Conservation (phyloP, 2,113 vertebrate genomes). For the Cyphomyrus plagiostoma region DNA sequence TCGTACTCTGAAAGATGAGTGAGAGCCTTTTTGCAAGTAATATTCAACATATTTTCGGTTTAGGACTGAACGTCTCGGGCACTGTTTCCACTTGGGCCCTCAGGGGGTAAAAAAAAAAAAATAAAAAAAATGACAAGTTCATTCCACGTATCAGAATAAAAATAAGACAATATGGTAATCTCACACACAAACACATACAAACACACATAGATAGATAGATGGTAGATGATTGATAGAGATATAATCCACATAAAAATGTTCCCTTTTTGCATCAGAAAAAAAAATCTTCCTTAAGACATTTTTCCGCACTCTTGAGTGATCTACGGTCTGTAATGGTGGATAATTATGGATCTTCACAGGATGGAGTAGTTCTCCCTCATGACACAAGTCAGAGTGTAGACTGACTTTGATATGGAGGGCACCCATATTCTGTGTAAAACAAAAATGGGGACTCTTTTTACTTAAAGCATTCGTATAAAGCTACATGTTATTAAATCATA, state of each 20-base stretch:
- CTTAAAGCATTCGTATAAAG: constrained; percentile 66
- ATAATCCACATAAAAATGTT: constrained; percentile 85
- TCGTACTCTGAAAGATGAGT: constrained; percentile 43
- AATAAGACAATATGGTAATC: constrained; percentile 58
- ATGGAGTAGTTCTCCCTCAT: constrained; percentile 57
- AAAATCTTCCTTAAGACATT: constrained; percentile 75
- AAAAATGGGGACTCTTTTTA: constrained; percentile 47
- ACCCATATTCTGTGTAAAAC: constrained; percentile 68
- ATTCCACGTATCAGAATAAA: constrained; percentile 72
- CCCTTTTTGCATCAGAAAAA: constrained; percentile 82
- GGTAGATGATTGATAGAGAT: constrained; percentile 36
- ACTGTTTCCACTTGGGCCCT: constrained; percentile 80
- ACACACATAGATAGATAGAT: constrained; percentile 40
- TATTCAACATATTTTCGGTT: constrained; percentile 61
- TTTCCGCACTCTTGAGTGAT: constrained; percentile 51
- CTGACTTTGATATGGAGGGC: constrained; percentile 74
- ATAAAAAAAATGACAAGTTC: constrained; percentile 58
- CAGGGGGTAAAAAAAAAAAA: constrained; percentile 63
- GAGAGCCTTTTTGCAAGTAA: constrained; percentile 17
- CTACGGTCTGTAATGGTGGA: constrained; percentile 52
- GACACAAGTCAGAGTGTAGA: constrained; percentile 81
- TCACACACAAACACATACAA: constrained; percentile 55
- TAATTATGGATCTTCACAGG: constrained; percentile 29
- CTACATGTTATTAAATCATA: constrained; percentile 59
- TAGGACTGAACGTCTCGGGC: constrained; percentile 65